phyloP scores from a whole-genome alignment of 2,113 vertebrate genomes.

The Centropus unirufus region DNA sequence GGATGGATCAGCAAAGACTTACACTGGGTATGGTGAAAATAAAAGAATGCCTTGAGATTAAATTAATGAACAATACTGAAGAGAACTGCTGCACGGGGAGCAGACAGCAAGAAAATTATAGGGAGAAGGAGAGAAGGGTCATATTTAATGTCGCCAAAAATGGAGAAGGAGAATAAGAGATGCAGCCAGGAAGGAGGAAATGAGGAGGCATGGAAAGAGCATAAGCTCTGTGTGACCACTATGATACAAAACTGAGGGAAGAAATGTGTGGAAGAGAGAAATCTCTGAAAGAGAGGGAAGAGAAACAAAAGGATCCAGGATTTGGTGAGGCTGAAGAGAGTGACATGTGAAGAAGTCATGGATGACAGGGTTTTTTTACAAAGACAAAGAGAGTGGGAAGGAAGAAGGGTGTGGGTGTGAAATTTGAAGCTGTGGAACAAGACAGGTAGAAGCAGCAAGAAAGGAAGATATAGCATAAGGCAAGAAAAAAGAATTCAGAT shows the following conservation, averaged over 20 bases:
- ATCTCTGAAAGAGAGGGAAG: not conserved
- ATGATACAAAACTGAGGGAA: not conserved
- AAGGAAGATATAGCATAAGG: not conserved
- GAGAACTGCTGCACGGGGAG: not conserved
- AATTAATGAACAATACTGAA: not conserved
- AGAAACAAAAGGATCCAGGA: not conserved
- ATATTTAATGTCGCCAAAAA: not conserved
- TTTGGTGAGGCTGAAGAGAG: not conserved
- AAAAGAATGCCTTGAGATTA: not conserved
- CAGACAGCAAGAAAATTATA: not conserved
- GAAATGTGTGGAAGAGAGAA: not conserved
- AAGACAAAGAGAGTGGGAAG: slow-evolving; percentile 49
- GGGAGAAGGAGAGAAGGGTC: not conserved
- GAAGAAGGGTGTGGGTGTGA: slow-evolving; percentile 50
- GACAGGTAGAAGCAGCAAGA: slow-evolving; percentile 31
- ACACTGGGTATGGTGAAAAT: not conserved
- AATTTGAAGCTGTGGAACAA: not conserved
- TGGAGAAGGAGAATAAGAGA: not conserved
- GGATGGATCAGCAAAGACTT: not conserved
- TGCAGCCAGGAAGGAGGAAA: not conserved
- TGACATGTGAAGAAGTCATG: not conserved
- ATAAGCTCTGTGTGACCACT: not conserved
- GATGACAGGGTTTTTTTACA: slow-evolving; percentile 7
- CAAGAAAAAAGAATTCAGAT: not conserved
- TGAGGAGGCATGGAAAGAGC: not conserved